These are phyloP conservation scores for Lochmaea crataegi DNA, from an alignment of 2,888 invertebrate genomes.

Conservation along the genomic window DNA sequence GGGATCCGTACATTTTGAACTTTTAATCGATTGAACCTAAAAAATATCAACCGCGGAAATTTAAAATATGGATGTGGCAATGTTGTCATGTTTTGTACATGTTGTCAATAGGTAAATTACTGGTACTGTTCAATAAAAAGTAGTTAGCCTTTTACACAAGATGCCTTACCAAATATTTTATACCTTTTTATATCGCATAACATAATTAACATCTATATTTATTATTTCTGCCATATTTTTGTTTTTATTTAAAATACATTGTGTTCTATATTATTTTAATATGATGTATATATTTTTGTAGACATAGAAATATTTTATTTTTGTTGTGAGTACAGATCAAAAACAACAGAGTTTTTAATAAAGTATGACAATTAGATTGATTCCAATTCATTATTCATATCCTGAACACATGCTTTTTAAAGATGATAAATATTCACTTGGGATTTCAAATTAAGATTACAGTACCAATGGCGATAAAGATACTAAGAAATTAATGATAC, in stretches of 20 bases:
- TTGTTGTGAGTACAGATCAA: slow-evolving; percentile 17
- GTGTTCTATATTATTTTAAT: slow-evolving; percentile 25
- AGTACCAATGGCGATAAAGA: too few species aligned
- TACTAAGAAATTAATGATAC: too few species aligned
- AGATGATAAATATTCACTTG: too few species aligned
- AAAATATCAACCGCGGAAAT: not conserved
- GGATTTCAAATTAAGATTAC: too few species aligned
- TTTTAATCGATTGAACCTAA: slow-evolving; percentile 66
- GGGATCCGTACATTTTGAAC: slow-evolving; percentile 77
- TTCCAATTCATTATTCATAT: not conserved
- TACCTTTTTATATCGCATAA: slow-evolving; percentile 10
- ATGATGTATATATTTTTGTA: slow-evolving; percentile 30
- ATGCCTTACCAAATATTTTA: slow-evolving; percentile 20
- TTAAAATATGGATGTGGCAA: not conserved
- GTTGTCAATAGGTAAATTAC: not conserved
- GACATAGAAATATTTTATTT: slow-evolving; percentile 21
- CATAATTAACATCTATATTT: not conserved
- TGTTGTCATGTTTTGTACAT: slow-evolving; percentile 2
- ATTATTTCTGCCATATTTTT: slow-evolving; percentile 9
- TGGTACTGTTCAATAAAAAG: not conserved
- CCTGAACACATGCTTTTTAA: not conserved
- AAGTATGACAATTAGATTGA: not conserved
- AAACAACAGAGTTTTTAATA: slow-evolving; percentile 20
- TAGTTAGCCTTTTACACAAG: not conserved
- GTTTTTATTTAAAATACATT: slow-evolving; percentile 19